Evolutionary conservation across 2,797 vertebrate genomes (phyloP).

Genomic region (Gambusia yucatana): DNA sequence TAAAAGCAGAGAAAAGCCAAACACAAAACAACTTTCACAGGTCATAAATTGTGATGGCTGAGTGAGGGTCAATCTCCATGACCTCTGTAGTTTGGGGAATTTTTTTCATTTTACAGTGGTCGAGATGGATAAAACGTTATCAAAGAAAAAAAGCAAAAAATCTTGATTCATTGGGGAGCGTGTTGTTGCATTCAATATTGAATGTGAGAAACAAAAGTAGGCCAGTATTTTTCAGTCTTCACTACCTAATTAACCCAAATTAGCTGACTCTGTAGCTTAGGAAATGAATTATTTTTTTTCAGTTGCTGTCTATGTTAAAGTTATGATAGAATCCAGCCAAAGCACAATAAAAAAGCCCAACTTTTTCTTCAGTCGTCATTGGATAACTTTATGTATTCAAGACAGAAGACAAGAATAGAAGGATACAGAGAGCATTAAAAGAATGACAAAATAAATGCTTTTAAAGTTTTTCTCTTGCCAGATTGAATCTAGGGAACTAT

Average conservation of each 20-base stretch:
- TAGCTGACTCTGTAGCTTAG: conserved; percentile 64
- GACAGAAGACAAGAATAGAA: background rate
- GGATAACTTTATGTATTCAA: background rate
- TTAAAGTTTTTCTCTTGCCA: background rate
- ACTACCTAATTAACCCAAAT: conserved; percentile 60
- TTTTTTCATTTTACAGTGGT: background rate
- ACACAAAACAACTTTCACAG: background rate
- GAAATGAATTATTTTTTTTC: conserved; percentile 58
- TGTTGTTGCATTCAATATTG: too few species aligned
- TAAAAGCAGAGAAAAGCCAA: background rate
- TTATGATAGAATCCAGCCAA: background rate
- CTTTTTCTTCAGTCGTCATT: background rate
- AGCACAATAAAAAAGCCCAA: background rate
- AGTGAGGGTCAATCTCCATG: background rate
- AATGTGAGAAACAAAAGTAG: too few species aligned
- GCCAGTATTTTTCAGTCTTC: background rate
- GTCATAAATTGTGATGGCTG: too few species aligned
- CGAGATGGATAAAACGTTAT: background rate
- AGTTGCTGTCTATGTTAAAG: background rate
- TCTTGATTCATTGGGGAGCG: background rate
- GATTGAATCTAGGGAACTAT: background rate
- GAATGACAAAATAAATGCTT: background rate
- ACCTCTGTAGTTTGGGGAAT: background rate
- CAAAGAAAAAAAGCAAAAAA: background rate
- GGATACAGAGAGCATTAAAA: background rate